Conservation (phyloP, 2,888 invertebrate species). For the Pachycephus smyrnensis region DNA sequence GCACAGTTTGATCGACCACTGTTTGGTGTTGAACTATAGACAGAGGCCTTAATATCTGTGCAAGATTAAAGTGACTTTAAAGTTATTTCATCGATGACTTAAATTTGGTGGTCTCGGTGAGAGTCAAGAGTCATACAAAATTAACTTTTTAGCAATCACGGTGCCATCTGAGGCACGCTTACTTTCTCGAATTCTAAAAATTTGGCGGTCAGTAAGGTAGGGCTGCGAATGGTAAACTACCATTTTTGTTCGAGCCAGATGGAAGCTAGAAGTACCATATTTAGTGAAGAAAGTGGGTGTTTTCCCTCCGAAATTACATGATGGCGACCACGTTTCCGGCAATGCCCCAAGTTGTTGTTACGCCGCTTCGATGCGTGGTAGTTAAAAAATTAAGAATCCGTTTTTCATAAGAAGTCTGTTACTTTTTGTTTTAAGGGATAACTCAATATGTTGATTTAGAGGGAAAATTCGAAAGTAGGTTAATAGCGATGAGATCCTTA, state of each 20-base stretch:
- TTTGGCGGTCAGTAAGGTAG: no score
- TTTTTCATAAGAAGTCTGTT: not conserved
- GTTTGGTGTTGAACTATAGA: constrained; percentile 29
- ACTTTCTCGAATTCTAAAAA: no score
- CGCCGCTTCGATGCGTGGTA: no score
- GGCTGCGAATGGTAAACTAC: no score
- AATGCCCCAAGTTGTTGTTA: no score
- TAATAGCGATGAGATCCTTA: not conserved
- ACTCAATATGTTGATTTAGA: not conserved
- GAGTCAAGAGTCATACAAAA: constrained; percentile 48
- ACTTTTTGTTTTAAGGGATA: not conserved
- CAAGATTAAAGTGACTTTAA: constrained; percentile 45
- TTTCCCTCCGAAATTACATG: no score
- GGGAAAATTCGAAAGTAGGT: not conserved
- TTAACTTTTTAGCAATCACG: no score
- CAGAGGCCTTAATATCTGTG: constrained; percentile 58
- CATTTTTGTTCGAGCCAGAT: no score
- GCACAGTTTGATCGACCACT: constrained; percentile 62
- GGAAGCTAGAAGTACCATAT: no score
- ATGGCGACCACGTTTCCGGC: no score
- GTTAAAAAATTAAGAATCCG: not conserved
- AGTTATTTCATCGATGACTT: constrained; percentile 47
- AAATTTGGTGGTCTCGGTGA: constrained; percentile 25
- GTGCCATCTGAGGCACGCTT: no score
- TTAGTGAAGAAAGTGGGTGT: no score